Percentiles rank a stretch among this genome's conserved stretches.
Evolutionary conservation across 2,888 invertebrate species (phyloP).

Genomic region (Tinea pellionella): DNA sequence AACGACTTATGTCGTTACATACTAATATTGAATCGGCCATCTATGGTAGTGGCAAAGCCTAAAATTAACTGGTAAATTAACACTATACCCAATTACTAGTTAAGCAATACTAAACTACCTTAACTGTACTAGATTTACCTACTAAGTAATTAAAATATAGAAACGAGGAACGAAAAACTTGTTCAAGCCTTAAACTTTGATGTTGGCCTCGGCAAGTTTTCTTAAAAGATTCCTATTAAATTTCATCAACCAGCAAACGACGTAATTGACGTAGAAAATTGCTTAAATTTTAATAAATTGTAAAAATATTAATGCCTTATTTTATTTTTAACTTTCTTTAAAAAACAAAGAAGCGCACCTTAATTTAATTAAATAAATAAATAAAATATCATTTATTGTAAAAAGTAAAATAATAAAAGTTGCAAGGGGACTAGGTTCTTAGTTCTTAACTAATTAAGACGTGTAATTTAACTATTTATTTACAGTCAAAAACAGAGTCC

Average conservation of each 20-base stretch:
- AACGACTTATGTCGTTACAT: too few relatives aligned
- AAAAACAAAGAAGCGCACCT: too few relatives aligned
- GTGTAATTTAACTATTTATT: too few relatives aligned
- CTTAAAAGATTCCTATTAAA: slow-evolving; percentile 4
- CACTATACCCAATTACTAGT: neutral
- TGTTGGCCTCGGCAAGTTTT: slow-evolving; percentile 3
- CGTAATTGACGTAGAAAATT: slow-evolving; percentile 1
- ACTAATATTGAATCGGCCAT: too few relatives aligned
- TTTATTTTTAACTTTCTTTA: neutral
- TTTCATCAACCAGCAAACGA: slow-evolving; percentile 5
- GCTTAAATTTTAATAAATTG: neutral
- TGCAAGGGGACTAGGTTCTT: too few relatives aligned
- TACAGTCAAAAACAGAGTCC: too few relatives aligned
- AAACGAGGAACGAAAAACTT: slow-evolving; percentile 7
- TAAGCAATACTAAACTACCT: neutral
- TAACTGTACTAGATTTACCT: neutral
- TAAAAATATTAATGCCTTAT: neutral
- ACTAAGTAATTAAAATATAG: slow-evolving; percentile 1
- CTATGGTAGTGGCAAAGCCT: too few relatives aligned
- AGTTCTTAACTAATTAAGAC: too few relatives aligned
- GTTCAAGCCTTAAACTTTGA: slow-evolving; percentile 8
- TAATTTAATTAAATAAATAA: too few relatives aligned
- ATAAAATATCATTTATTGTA: too few relatives aligned
- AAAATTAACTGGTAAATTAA: too few relatives aligned
- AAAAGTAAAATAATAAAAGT: too few relatives aligned